These are phyloP conservation scores for Pituophis catenifer DNA, from an alignment of 2,113 vertebrate genomes.

Conservation along the genomic window DNA sequence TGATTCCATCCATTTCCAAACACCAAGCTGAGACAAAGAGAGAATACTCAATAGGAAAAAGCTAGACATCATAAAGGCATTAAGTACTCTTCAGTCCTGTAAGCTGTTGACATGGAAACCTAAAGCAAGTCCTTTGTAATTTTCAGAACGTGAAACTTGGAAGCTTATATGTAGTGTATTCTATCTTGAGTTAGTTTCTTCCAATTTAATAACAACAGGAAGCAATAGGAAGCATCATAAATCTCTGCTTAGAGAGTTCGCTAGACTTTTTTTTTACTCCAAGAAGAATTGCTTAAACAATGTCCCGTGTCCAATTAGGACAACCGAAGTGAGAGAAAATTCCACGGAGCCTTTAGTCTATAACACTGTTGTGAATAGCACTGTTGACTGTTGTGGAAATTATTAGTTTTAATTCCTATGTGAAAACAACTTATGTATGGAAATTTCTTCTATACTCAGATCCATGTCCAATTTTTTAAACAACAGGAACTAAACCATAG, in stretches of 20 bases:
- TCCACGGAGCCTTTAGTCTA: not conserved
- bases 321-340: constrained; percentile 1
- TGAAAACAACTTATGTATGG: not conserved
- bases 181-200: not conserved
- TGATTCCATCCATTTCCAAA: not conserved
- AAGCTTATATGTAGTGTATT: not conserved
- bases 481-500: not conserved
- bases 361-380: not conserved
- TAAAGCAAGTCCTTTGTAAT: constrained; percentile 12
- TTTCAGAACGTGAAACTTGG: not conserved
- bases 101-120: constrained; percentile 34
- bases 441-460: not conserved
- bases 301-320: not conserved
- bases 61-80: constrained; percentile 30
- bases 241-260: not conserved
- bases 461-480: not conserved
- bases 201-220: constrained; percentile 10
- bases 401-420: not conserved
- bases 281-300: constrained; percentile 16
- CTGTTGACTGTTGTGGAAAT: not conserved
- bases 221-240: constrained; percentile 26
- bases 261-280: not conserved
- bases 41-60: not conserved
- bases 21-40: constrained; percentile 27
- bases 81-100: not conserved